Evolutionary conservation across 2,113 vertebrate genomes (phyloP), one percentile per base, ranked within the genome.

Genomic region (Eurystomus gularis): DNA sequence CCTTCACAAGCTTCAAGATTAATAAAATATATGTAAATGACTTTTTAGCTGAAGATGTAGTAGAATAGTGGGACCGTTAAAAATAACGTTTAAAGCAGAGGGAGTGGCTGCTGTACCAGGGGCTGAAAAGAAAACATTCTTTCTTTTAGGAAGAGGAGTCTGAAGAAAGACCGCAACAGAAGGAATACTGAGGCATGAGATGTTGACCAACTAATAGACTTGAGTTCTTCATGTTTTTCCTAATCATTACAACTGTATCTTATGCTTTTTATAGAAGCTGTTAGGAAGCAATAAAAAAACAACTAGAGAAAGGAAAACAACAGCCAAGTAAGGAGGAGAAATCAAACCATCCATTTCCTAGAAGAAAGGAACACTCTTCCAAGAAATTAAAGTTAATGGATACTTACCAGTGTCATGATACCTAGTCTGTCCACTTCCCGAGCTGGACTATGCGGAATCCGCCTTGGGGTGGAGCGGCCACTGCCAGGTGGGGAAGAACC

Each of bases 371-470:
- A 31, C 1, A 6, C 28, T 35, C 19, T 5, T 17, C 4, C 0
- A 0, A 24, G 77, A 33, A 8, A 20, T 0, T 37, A 0, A 42
- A 31, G 55, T 24, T 28, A 7, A 6, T 0, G 13, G 23, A 2
- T 40, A 86, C 98, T 98, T 97, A 99, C 99, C 97, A 99, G 96
- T 1, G 99, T 99, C 99, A 99, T 99, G 97, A 99, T 97, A 10
- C 99, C 99, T 86, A 99, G 98, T 49, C 99, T 98, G 95, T 99
- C 99, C 89, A 99, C 97, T 25, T 99, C 99, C 80, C 99, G 97
- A 81, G 99, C 99, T 1, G 99, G 99, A 91, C 99, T 99, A 71
- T 98, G 98, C 0, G 99, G 98, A 37, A 98, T 90, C 24, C 99
- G 97, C 39, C 99, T 98, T 1, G 99, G 99, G 7, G 99, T 99